Conservation (phyloP, 1,140 invertebrate genomes). For the Belonocnema kinseyi region DNA sequence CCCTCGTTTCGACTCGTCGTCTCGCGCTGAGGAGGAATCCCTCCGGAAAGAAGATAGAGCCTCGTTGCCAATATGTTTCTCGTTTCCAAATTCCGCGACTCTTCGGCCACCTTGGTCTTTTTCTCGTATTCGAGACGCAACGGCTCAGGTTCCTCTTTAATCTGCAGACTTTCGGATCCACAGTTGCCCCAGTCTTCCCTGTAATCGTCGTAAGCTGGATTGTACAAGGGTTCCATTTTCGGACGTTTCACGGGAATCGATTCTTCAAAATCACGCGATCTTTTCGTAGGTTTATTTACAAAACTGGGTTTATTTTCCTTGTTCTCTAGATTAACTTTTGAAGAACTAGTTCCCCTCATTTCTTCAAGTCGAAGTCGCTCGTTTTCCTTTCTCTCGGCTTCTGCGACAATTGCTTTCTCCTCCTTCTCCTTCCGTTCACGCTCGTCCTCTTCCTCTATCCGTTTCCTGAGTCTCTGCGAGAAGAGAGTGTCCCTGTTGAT, state of each 20-base stretch:
- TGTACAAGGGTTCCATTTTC: not conserved
- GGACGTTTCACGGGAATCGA: not conserved
- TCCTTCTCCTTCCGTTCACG: slow-evolving; percentile 32
- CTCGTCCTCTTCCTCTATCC: slow-evolving; percentile 51
- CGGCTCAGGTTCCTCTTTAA: not conserved
- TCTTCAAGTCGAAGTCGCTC: slow-evolving; percentile 21
- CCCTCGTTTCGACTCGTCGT: not conserved
- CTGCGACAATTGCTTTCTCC: not conserved
- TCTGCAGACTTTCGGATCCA: not conserved
- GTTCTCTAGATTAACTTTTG: not conserved
- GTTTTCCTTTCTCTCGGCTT: slow-evolving; percentile 29
- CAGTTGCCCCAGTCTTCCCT: not conserved
- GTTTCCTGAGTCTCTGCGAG: slow-evolving; percentile 62
- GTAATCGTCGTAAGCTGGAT: not conserved
- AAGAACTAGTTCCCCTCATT: not conserved
- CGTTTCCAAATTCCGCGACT: not conserved
- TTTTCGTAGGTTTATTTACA: not conserved
- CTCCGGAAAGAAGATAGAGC: not conserved
- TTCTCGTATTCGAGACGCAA: not conserved
- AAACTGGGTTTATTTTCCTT: slow-evolving; percentile 29
- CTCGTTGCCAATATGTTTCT: not conserved
- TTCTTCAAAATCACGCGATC: not conserved
- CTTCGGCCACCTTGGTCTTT: not conserved
- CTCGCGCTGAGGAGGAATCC: too few relatives aligned
- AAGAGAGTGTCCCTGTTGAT: slow-evolving; percentile 57